Base-by-base conservation (phyloP, 2,113 vertebrate species). In the Beaufortia kweichowensis region DNA sequence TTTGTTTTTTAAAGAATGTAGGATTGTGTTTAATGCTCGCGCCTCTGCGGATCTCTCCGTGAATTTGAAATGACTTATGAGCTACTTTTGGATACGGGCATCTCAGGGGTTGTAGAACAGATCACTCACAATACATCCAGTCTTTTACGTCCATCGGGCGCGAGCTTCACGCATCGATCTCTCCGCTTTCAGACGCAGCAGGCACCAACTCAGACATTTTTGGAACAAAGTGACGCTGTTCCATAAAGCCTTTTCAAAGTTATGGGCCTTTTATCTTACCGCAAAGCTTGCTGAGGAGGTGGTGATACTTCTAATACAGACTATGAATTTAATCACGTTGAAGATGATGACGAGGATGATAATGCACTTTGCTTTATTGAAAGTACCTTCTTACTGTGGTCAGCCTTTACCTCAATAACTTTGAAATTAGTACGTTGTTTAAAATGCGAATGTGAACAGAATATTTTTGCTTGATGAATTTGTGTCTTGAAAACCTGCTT, bases 391-490 rank as follows among this genome's bases (percentile, higher is more conserved):
- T 79, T 77, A 79, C 78, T 55, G 74, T 80, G 62, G 72, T 66
- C 86, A 84, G 85, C 76, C 76, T 81, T 85, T 85, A 87, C 75
- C 75, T 81, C 81, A 78, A n/a, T n/a, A 53, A 76, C 67, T 73
- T 81, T 83, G 80, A 81, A 78, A 66, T 61, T 26, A 65, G 46
- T 76, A 48, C 39, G 71, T 67, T 88, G 88, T 91, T 89, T 86
- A 82, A 87, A 76, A 61, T 31, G 26, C 70, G 84, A 89, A 89
- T 90, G 85, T 87, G 56, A 87, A 87, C 77, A 50, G 62, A 76
- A 75, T 87, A 88, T 86, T 86, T 86, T 93, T 91, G 87, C 90
- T 94, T 90, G 93, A 93, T 91, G 89, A 92, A 89, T 86, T 93
- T 92, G 56, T 71, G 69, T 61, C 71, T 74, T 82, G 80, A 74